Conservation (phyloP, 1,140 invertebrate species). For the Eumaeus atala region DNA sequence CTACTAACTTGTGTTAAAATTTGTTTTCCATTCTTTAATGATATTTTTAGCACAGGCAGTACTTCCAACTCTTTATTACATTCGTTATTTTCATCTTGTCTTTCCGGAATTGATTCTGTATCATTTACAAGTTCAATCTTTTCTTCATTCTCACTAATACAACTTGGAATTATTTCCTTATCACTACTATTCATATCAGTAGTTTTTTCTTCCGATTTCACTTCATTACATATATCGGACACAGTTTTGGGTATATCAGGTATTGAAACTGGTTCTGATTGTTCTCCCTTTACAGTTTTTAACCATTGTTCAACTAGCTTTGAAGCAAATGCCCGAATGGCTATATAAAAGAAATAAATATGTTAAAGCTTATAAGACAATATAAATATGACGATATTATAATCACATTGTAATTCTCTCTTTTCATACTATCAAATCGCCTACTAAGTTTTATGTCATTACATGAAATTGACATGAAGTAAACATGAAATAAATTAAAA, state of each 20-base stretch:
- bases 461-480: too few relatives aligned
- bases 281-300: slow-evolving; percentile 85
- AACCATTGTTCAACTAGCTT: slow-evolving; percentile 94
- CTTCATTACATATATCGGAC: slow-evolving; percentile 35
- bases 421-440: too few relatives aligned
- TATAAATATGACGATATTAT: too few relatives aligned
- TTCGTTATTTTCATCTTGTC: slow-evolving; percentile 43
- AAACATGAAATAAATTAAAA: too few relatives aligned
- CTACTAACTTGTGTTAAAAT: slow-evolving; percentile 79
- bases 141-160: slow-evolving; percentile 15
- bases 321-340: slow-evolving; percentile 81
- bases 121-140: too few relatives aligned
- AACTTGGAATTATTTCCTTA: slow-evolving; percentile 16
- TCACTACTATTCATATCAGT: slow-evolving; percentile 24
- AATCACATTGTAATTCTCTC: too few relatives aligned
- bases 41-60: slow-evolving; percentile 77
- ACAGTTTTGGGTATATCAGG: slow-evolving; percentile 56
- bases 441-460: too few relatives aligned
- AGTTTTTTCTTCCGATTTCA: slow-evolving; percentile 20
- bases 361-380: too few relatives aligned
- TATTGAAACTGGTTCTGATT: slow-evolving; percentile 52
- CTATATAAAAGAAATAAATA: slow-evolving; percentile 68
- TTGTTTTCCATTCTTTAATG: slow-evolving; percentile 83
- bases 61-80: slow-evolving; percentile 51
- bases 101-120: neutral